Percentiles rank a stretch among this genome's conserved stretches.
Evolutionary conservation across 2,797 vertebrate genomes (phyloP).

Genomic region (Spea hammondii): DNA sequence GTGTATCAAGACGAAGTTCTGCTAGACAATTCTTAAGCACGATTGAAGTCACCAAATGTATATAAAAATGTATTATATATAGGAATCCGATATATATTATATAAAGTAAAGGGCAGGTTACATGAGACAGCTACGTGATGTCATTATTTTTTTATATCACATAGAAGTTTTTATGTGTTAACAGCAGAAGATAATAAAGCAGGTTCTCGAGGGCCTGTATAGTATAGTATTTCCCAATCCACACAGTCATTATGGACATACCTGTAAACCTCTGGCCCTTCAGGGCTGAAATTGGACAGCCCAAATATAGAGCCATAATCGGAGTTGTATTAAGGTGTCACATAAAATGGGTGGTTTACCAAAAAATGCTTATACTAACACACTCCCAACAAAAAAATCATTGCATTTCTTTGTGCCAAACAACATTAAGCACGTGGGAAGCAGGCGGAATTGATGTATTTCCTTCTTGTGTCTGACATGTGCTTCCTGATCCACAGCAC

Average conservation of each 20-base stretch:
- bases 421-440: not conserved
- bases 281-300: not conserved
- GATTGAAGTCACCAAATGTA: too few species aligned
- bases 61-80: too few species aligned
- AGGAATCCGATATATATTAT: too few species aligned
- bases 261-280: not conserved
- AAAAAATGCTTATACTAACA: not conserved
- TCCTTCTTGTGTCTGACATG: slow-evolving; percentile 6
- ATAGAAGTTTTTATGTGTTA: too few species aligned
- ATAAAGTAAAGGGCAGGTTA: too few species aligned
- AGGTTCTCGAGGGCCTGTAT: too few species aligned
- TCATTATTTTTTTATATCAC: too few species aligned
- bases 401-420: not conserved
- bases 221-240: too few species aligned
- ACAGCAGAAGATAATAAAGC: too few species aligned
- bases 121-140: too few species aligned
- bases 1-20: too few species aligned
- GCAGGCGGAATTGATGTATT: slow-evolving; percentile 1
- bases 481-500: not conserved
- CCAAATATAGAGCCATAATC: not conserved
- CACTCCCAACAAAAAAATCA: not conserved
- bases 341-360: not conserved
- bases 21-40: too few species aligned
- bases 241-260: not conserved
- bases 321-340: not conserved